Percentiles rank a stretch among this genome's conserved stretches.
Conservation (phyloP, 2,113 vertebrate species). For the Dicerorhinus sumatrensis region DNA sequence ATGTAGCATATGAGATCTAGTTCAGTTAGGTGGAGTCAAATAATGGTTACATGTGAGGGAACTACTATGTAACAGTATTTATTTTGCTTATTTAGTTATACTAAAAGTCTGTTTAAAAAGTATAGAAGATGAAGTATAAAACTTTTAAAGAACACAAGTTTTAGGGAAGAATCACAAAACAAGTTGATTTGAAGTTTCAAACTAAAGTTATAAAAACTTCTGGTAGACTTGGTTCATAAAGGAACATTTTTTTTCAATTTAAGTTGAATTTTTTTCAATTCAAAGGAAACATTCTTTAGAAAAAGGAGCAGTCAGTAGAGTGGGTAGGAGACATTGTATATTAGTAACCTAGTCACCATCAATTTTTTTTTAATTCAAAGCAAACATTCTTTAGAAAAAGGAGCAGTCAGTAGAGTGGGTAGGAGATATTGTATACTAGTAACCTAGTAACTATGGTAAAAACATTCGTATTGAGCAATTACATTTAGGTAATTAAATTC, state of each 20-base stretch:
- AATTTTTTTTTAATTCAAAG: too few relatives aligned
- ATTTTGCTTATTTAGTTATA: not conserved
- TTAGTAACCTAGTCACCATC: not conserved
- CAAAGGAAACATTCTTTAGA: not conserved
- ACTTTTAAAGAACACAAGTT: not conserved
- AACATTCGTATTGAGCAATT: not conserved
- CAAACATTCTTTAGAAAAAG: not conserved
- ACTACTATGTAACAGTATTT: not conserved
- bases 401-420: not conserved
- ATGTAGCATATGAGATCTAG: not conserved
- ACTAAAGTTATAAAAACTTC: not conserved
- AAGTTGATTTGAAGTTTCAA: constrained; percentile 6
- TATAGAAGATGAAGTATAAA: not conserved
- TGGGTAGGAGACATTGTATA: not conserved
- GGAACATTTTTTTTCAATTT: not conserved
- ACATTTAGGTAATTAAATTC: not conserved
- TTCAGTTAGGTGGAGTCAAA: not conserved
- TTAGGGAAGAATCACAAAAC: constrained; percentile 18
- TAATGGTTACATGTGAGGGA: not conserved
- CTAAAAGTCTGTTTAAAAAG: constrained; percentile 8
- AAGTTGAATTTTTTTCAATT: not conserved
- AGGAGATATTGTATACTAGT: not conserved
- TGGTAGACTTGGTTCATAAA: not conserved
- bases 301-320: not conserved
- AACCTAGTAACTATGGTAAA: not conserved